Evolutionary conservation across 2,113 vertebrate species (phyloP), one percentile per base, ranked within the genome.

Genomic region (Nanger granti): DNA sequence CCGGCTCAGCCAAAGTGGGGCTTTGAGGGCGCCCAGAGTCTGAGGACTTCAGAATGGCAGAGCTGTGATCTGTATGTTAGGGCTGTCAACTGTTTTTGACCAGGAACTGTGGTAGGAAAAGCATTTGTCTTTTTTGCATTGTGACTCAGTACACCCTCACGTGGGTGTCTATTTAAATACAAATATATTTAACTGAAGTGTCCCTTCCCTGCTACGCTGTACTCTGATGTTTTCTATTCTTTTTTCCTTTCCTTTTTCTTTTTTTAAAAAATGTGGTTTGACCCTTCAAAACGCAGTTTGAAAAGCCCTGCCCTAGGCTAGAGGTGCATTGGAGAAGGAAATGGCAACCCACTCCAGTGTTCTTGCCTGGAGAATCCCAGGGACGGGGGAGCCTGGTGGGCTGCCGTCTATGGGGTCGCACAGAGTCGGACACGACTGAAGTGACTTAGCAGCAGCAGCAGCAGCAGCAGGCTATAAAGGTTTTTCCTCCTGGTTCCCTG

Each of bases 11-110:
- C 20, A 4, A 1, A 10, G 66, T 2, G 4, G 18, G 54, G 57
- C 66, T 49, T 2, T 1, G 34, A 17, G 59, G 5, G 1, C 3
- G 20, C 15, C 49, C 18, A 4, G 57, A 17, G 28, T 10, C 4
- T 0, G 3, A 4, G 37, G 73, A 57, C 34, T 55, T 15, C 31
- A 11, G 76, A 15, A 29, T 1, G 2, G 28, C n/a, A 52, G 79
- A 73, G 96, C 83, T 64, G 26, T 3, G 64, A 69, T 26, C 26
- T 34, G 85, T 85, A 5, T 57, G 54, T 85, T 57, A 37, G 6
- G 34, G 11, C 87, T 11, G 28, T 7, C 12, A 8, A 0, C 55
- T 0, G 17, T 28, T 41, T 29, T 14, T 17, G n/a, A 55, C 73
- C 47, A 12, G 47, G 62, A 41, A 18, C 49, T 3, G 1, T 2